Evolutionary conservation across 2,797 vertebrate species (phyloP), one percentile per base, ranked within the genome.

Genomic region (Fistularia commersonii): DNA sequence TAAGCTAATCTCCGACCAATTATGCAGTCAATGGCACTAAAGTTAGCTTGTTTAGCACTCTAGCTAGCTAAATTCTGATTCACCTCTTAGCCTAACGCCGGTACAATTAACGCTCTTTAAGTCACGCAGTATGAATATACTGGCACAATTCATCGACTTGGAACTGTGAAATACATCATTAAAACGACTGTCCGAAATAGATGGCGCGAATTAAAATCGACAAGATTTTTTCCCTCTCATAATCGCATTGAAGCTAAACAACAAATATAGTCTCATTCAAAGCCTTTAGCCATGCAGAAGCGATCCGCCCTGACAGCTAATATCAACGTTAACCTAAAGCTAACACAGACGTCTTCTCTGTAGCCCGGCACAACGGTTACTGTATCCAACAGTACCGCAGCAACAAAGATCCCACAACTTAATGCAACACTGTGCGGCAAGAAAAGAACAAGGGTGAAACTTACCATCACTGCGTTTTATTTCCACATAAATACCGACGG

Each of bases 391-490:
- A 53, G 60, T 64, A 60, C 68, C 71, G 58, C 80, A 66, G 77
- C 82, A 82, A 88, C 88, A 85, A 85, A 81, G 85, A 76, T 84
- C 69, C 61, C 32, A 76, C 82, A 87, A 86, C 76, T 84, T 68
- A 15, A 12, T 31, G 13, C 8, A 8, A 42, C 33, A 58, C 69
- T 15, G 48, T 13, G 46, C 53, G 65, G 51, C 55, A 41, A 49
- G 8, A 32, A 56, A 56, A 68, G 37, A 74, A 48, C 1, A 54
- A 58, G 57, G 45, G 37, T 36, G 15, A 69, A 84, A 89, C 95
- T 95, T 84, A 97, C 95, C 95, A 91, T 97, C 95, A 72, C 95
- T 97, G 66, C 95, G 93, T 77, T 98, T 97, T 87, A 97, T 98
- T 76, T 96, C 94, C 85, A 98, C 95, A 81, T 95, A 95, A 77